Base-by-base conservation (phyloP, 2,888 invertebrate species). In the Cosmia pyralina region DNA sequence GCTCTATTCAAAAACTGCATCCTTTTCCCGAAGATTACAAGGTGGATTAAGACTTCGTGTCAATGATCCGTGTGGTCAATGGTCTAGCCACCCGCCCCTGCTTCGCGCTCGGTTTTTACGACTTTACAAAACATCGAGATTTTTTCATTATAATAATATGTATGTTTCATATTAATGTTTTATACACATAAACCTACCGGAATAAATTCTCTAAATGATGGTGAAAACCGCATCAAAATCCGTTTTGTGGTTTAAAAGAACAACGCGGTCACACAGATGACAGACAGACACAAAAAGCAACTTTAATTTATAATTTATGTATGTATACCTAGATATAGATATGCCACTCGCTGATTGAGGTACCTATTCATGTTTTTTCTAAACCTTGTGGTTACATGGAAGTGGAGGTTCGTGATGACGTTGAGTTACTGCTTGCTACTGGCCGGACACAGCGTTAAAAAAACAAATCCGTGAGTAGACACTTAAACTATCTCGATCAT, bases 11-110 rank as follows among this genome's bases (percentile, higher is more conserved):
- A 75, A 64, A 55, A 55, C 4, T 68, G 52, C 48, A 71, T 46
- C 72, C 28, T 52, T 55, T 28, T 59, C 34, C 28, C 55, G 46
- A 69, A 65, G 38, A 53, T 52, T 53, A 55, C 59, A 81, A 81
- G 55, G 46, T 65, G 52, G 46, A 48, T 38, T 19, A 77, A 41
- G 13, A 28, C 48, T n/a, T 13, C 19, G 65, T 79, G 80, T 79
- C 83, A 80, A 73, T 79, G 80, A 46, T 55, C 80, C 65, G 2
- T 79, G 74, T 55, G 74, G 79, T 83, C 46, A 72, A 44, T 78
- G 15, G 38, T 48, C 48, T 58, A 64, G 17, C 11, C 4, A 38
- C 34, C 2, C 6, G 57, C 10, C n/a, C 15, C 6, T 64, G 64
- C 15, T n/a, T n/a, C 11, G 17, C 5, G 0, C 11, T 17, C 57